These are phyloP conservation scores for Aldabrachelys gigantea DNA, from an alignment of 2,113 vertebrate genomes.

Conservation along the genomic window DNA sequence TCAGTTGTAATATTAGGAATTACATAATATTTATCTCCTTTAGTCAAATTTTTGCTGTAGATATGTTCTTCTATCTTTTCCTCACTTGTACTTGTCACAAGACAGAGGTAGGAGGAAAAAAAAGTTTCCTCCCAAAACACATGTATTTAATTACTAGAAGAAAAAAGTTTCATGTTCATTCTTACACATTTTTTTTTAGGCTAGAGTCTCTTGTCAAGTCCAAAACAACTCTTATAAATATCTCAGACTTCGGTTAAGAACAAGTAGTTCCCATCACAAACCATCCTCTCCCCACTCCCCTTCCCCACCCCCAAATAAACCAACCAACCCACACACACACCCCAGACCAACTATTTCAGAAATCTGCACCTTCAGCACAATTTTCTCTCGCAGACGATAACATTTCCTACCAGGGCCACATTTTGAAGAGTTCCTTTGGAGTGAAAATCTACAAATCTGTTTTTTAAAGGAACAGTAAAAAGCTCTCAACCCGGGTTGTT, in stretches of 20 bases:
- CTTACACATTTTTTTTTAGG: background rate
- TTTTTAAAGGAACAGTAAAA: background rate
- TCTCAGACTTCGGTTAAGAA: slow-evolving; percentile 6
- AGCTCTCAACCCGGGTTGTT: background rate
- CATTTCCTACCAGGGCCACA: background rate
- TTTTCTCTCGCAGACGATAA: background rate
- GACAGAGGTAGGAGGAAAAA: background rate
- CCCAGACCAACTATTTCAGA: slow-evolving; percentile 56
- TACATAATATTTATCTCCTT: background rate
- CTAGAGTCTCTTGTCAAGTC: background rate
- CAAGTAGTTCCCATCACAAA: background rate
- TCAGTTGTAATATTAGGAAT: background rate
- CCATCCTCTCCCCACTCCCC: too few relatives aligned
- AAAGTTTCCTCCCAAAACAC: background rate
- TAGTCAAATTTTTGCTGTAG: background rate
- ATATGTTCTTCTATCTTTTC: background rate
- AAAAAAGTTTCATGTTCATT: slow-evolving; percentile 57
- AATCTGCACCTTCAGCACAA: slow-evolving; percentile 61
- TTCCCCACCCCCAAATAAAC: too few relatives aligned
- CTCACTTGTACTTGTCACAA: background rate
- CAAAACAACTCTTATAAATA: slow-evolving; percentile 1
- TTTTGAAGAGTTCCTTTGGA: background rate
- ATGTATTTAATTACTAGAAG: slow-evolving; percentile 8
- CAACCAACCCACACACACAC: background rate
- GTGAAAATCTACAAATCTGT: background rate